These are phyloP conservation scores for Salvator merianae DNA, from an alignment of 2,113 vertebrate species.

Conservation along the genomic window DNA sequence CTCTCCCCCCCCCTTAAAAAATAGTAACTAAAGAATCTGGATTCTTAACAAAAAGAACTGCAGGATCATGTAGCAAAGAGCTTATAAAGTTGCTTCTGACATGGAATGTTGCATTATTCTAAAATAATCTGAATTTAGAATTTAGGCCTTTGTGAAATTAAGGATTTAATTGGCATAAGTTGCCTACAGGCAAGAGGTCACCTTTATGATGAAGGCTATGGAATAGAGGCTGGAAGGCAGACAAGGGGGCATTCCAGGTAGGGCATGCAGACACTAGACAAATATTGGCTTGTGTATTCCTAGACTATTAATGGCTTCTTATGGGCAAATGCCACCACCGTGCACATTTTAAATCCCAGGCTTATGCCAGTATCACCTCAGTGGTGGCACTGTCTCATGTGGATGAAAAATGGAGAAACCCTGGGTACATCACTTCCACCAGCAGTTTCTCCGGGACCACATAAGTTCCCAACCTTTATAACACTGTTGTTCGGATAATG, in stretches of 20 bases:
- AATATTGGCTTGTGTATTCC: conserved; percentile 21
- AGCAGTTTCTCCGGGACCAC: accelerated
- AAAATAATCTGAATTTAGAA: background rate
- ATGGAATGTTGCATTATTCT: background rate
- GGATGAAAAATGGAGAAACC: background rate
- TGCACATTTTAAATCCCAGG: background rate
- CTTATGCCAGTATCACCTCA: background rate
- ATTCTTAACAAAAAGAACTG: background rate
- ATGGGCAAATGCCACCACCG: background rate
- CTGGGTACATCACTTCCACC: conserved; percentile 2
- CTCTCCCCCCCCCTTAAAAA: background rate
- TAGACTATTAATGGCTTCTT: background rate
- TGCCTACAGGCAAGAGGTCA: background rate
- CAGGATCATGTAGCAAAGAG: background rate
- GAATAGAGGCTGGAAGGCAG: background rate
- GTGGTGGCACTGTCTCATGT: background rate
- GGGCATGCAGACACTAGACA: conserved; percentile 9
- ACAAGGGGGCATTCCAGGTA: background rate
- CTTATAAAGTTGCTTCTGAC: background rate
- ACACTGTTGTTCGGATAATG: background rate
- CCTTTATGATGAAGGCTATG: background rate
- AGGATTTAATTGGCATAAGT: background rate
- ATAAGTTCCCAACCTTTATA: background rate
- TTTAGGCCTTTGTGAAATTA: background rate
- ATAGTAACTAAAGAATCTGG: background rate